These are phyloP conservation scores for Calephelis perditalis DNA, from an alignment of 2,888 invertebrate genomes.

Conservation along the genomic window DNA sequence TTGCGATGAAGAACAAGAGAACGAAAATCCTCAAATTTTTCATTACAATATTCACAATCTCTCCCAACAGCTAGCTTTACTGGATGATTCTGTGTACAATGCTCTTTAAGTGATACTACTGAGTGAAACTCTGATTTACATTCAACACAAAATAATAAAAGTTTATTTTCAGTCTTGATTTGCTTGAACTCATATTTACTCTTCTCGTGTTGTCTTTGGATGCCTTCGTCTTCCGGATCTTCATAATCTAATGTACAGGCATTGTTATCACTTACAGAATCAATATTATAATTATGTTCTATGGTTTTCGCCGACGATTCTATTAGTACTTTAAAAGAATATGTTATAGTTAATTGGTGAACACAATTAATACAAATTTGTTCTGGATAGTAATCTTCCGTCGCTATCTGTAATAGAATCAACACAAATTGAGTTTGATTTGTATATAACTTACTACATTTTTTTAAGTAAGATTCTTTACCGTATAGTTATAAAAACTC, in stretches of 20 bases:
- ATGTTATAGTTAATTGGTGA: slow-evolving; percentile 64
- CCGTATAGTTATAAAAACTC: slow-evolving; percentile 61
- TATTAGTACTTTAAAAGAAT: slow-evolving; percentile 66
- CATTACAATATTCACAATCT: slow-evolving; percentile 66
- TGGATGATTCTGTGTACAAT: slow-evolving; percentile 55
- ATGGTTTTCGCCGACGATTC: slow-evolving; percentile 54
- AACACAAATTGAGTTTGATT: neutral
- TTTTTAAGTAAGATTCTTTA: slow-evolving; percentile 30
- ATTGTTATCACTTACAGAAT: slow-evolving; percentile 43
- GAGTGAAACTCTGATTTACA: slow-evolving; percentile 59
- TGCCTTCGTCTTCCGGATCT: slow-evolving; percentile 36
- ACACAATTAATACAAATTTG: slow-evolving; percentile 65
- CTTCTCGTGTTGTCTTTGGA: slow-evolving; percentile 30
- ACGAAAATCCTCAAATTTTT: slow-evolving; percentile 66
- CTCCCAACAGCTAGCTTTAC: slow-evolving; percentile 51
- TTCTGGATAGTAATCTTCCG: slow-evolving; percentile 49
- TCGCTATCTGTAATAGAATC: slow-evolving; percentile 39
- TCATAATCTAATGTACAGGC: slow-evolving; percentile 50
- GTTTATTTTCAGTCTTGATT: slow-evolving; percentile 28
- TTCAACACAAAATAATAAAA: slow-evolving; percentile 57
- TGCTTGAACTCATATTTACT: slow-evolving; percentile 25
- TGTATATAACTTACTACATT: neutral
- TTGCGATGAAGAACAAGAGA: slow-evolving; percentile 62
- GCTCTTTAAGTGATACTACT: slow-evolving; percentile 45
- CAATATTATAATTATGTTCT: slow-evolving; percentile 37